Percentiles rank a stretch among this genome's conserved stretches.
These are phyloP conservation scores for Drosophila stalkeri DNA, from an alignment of 2,888 invertebrate genomes.

Conservation along the genomic window DNA sequence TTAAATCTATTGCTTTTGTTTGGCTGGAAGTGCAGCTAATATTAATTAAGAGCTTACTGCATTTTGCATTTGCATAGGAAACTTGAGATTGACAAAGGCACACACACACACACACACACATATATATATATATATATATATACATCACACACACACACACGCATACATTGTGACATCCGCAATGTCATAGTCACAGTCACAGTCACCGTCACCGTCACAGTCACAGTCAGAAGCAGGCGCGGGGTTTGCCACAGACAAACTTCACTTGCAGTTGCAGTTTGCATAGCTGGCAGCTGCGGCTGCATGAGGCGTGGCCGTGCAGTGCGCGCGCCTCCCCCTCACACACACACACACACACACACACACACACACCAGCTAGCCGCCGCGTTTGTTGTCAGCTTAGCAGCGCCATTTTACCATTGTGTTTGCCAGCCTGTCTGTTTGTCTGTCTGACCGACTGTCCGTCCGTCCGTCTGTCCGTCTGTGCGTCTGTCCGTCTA, in stretches of 20 bases:
- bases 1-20: not conserved
- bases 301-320: slow-evolving; percentile 5
- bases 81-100: slow-evolving; percentile 34
- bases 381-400: slow-evolving; percentile 49
- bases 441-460: not conserved
- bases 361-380: too few relatives aligned
- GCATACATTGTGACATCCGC: slow-evolving; percentile 6
- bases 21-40: slow-evolving; percentile 1
- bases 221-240: slow-evolving; percentile 20
- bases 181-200: slow-evolving; percentile 39
- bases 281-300: slow-evolving; percentile 60
- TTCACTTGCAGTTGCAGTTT: slow-evolving; percentile 78
- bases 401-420: slow-evolving; percentile 74
- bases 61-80: slow-evolving; percentile 5
- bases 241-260: slow-evolving; percentile 73
- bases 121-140: not conserved
- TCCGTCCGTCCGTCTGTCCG: slow-evolving; percentile 21
- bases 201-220: slow-evolving; percentile 23
- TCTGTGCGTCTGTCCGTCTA: slow-evolving; percentile 18
- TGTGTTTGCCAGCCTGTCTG: slow-evolving; percentile 42
- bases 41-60: slow-evolving; percentile 37
- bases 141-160: not conserved
- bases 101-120: slow-evolving; percentile 6
- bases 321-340: not conserved
- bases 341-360: too few relatives aligned